Evolutionary conservation across 1,140 invertebrate genomes (phyloP).

Genomic region (Neodiprion virginianus): DNA sequence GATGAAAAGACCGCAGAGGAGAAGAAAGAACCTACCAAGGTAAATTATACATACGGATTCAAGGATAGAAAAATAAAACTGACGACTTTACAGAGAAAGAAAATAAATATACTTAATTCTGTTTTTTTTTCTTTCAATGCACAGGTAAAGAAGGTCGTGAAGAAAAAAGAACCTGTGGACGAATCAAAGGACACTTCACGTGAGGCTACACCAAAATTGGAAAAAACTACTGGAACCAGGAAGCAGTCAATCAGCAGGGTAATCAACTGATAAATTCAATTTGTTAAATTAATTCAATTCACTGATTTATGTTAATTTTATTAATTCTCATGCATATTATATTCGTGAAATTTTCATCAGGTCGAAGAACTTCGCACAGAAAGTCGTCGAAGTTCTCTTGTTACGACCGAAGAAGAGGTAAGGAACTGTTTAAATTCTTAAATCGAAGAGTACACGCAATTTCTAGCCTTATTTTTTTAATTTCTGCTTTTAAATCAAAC

Average conservation of each 20-base stretch:
- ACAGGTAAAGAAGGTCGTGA: slow-evolving; percentile 31
- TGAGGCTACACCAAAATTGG: slow-evolving; percentile 43
- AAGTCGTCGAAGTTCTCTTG: slow-evolving; percentile 55
- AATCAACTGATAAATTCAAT: background rate
- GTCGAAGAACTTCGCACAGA: slow-evolving; percentile 55
- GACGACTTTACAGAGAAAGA: no score
- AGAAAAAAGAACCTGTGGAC: slow-evolving; percentile 41
- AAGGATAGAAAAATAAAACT: no score
- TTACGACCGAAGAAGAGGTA: slow-evolving; percentile 52
- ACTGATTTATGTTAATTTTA: no score
- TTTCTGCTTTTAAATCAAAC: background rate
- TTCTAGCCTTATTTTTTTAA: background rate
- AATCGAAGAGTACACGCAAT: background rate
- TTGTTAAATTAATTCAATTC: no score
- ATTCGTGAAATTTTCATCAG: slow-evolving; percentile 25
- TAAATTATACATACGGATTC: slow-evolving; percentile 20
- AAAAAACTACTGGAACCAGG: slow-evolving; percentile 41
- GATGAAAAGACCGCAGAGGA: slow-evolving; percentile 44
- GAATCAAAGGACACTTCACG: slow-evolving; percentile 46
- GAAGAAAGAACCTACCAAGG: slow-evolving; percentile 53
- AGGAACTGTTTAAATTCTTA: background rate
- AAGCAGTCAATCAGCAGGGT: slow-evolving; percentile 53
- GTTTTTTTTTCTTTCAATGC: slow-evolving; percentile 10
- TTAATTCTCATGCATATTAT: background rate
- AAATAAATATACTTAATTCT: no score